Base-by-base conservation (phyloP, 1,140 invertebrate genomes). In the Rhagoletis pomonella region DNA sequence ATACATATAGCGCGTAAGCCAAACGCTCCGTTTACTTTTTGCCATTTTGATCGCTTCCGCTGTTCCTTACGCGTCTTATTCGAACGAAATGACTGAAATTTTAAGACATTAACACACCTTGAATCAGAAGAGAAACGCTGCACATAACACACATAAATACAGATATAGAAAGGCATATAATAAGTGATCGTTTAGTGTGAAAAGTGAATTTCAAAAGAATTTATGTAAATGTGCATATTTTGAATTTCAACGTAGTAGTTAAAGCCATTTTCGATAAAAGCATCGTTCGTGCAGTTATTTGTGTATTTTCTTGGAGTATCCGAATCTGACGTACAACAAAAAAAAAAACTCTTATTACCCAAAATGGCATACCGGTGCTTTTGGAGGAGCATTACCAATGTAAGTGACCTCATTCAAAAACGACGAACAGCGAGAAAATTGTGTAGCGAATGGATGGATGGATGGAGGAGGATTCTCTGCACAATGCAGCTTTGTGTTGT, bases 361-460 rank as follows among this genome's bases (percentile, higher is more conserved):
- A 92, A 90, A 91, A 92, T 92, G 91, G 91, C 92, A 92, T 92
- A 92, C 91, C 91, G 91, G 91, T 92, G 91, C 91, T 91, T 91
- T 90, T 91, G 91, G 89, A 92, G 91, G 90, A 91, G 90, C 90
- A 90, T 91, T 91, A 90, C 91, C 90, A 92, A 91, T 92, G 91
- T 92, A 92, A 92, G 91, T 92, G 91, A 92, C 91, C 91, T 88
- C 91, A 92, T 91, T 92, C 91, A 91, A 89, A 89, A 88, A 89
- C 87, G 29, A 29, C 29, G 88, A 67, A 64, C 65, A 29, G 87
- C 58, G 29, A 86, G 81, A 60, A 67, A 85, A 77, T 47, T 29
- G 29, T 29, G 29, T 29, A 29, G 29, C 29, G 29, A 29, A 29
- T 29, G 29, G 29, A 29, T 29, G 29, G 29, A 29, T 29, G 29